Evolutionary conservation across 2,113 vertebrate genomes (phyloP).

Genomic region (Procapra przewalskii): DNA sequence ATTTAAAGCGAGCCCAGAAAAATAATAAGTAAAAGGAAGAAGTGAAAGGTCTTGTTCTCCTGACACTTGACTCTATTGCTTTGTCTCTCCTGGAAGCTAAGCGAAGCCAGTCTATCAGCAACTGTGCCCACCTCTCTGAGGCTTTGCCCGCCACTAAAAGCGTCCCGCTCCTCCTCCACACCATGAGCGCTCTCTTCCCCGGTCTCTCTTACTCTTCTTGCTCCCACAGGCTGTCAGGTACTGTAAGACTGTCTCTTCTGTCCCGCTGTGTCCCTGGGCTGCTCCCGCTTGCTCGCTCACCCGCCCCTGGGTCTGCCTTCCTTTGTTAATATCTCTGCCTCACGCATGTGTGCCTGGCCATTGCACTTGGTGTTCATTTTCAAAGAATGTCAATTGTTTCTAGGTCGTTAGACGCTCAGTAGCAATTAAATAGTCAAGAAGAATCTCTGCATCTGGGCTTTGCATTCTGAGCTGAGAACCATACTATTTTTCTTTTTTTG

Average conservation of each 20-base stretch:
- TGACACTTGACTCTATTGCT: slow-evolving; percentile 77
- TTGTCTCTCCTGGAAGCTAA: slow-evolving; percentile 92
- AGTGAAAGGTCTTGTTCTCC: slow-evolving; percentile 35
- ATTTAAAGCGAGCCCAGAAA: slow-evolving; percentile 36
- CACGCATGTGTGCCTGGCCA: neutral
- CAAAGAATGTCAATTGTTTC: neutral
- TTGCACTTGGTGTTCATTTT: neutral
- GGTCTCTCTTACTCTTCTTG: slow-evolving; percentile 98
- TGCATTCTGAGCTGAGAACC: neutral
- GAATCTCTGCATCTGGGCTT: neutral
- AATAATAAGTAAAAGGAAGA: neutral
- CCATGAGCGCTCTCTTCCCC: slow-evolving; percentile 98
- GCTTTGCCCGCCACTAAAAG: slow-evolving; percentile 98
- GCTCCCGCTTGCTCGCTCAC: slow-evolving; percentile 31
- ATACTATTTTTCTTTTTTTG: neutral
- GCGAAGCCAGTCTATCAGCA: slow-evolving; percentile 99
- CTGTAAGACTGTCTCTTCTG: slow-evolving; percentile 77
- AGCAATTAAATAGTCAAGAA: neutral
- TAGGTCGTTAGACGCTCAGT: neutral
- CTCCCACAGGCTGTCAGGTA: slow-evolving; percentile 99
- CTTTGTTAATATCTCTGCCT: neutral
- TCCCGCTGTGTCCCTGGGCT: slow-evolving; percentile 33
- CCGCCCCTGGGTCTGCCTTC: slow-evolving; percentile 46
- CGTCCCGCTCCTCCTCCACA: slow-evolving; percentile 97
- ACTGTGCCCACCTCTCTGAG: slow-evolving; percentile 98